Conservation (phyloP, 2,797 vertebrate species). For the Stomatorhinus walkeri region DNA sequence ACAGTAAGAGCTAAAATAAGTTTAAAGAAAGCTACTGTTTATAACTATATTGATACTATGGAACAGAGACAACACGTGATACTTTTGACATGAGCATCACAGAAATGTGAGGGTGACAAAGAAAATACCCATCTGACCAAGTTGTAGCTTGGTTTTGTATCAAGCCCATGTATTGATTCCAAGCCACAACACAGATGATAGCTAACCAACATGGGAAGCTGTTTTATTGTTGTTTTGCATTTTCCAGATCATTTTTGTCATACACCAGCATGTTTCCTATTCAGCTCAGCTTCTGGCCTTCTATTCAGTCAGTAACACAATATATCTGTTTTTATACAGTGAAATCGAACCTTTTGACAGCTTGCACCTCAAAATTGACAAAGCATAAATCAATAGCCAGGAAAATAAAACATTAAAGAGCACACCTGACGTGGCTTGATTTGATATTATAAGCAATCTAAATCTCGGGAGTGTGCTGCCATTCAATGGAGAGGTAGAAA, state of each 20-base stretch:
- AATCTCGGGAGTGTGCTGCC: not conserved
- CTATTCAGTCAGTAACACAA: constrained; percentile 5
- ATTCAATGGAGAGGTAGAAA: not conserved
- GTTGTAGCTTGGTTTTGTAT: not conserved
- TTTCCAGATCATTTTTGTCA: not conserved
- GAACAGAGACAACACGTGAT: not conserved
- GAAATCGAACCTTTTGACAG: constrained; percentile 11
- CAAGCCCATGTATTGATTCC: not conserved
- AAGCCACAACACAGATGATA: not conserved
- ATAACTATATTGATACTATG: not conserved
- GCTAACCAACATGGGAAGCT: constrained; percentile 5
- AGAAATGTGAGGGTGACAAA: not conserved
- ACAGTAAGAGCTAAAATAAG: not conserved
- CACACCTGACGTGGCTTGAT: constrained; percentile 4
- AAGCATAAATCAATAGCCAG: constrained; percentile 7
- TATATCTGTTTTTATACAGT: constrained; percentile 4
- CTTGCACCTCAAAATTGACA: not conserved
- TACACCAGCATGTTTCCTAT: not conserved
- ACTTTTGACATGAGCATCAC: not conserved
- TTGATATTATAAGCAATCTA: constrained; percentile 10
- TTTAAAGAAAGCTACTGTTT: not conserved
- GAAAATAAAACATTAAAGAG: constrained; percentile 18
- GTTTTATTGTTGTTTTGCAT: constrained; percentile 16
- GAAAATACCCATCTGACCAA: not conserved
- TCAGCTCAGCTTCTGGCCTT: constrained; percentile 14